Base-by-base conservation (phyloP, 2,797 vertebrate genomes). In the Hephaestus fuliginosus region DNA sequence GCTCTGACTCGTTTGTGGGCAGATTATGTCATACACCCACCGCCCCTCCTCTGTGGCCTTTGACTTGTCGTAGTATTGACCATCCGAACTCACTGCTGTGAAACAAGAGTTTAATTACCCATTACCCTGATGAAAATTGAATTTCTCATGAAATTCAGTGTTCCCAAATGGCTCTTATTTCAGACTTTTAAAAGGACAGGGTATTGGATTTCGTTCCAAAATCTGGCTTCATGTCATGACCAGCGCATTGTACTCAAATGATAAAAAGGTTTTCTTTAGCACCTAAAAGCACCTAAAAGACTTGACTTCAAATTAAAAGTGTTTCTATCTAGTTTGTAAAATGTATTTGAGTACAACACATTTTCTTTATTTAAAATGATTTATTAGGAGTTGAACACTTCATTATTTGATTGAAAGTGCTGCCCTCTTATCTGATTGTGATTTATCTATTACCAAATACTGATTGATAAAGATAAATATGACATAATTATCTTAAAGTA, bases 31-130 rank as follows among this genome's bases (percentile, higher is more conserved):
- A 43, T 28, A 36, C 63, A 72, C 39, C 75, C 18, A 10, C 28
- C 41, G 7, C 65, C 68, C 10, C 65, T 74, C 80, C 46, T 70
- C 74, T 30, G 15, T 76, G 75, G 17, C 70, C 80, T 86, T 82
- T 84, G 73, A 89, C 80, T 77, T 22, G 14, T 15, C 49, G 60
- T 52, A 1, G 39, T 82, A 86, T 86, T 57, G 85, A 83, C 70
- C 52, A 62, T 62, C 66, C 12, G 2, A 41, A 67, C 46, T 71
- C 70, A 80, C 58, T 63, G 51, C 44, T 55, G 82, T 86, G 71
- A 88, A 85, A 79, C 53, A 70, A 74, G 76, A 75, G 74, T 82
- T 85, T 83, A 91, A 87, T 85, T 83, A 85, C 30, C 51, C 36
- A 68, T 84, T 78, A 80, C 76, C 33, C 56, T 58, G 53, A 80